phyloP scores from a whole-genome alignment of 1,140 invertebrate species.

The Meteorus sp. region DNA sequence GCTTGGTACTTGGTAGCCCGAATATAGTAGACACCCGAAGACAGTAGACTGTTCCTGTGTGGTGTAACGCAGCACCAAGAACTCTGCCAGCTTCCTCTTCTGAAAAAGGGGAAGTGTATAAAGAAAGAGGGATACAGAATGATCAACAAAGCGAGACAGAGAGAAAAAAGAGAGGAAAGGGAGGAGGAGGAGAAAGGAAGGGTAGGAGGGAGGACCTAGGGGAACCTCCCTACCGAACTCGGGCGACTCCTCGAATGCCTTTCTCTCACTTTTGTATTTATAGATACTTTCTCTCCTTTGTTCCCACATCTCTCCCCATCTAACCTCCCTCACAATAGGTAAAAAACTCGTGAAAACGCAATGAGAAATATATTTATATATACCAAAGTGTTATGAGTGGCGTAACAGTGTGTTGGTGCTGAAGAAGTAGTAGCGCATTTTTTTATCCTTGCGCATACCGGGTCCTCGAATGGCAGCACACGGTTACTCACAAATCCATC shows the following conservation, averaged over 20 bases:
- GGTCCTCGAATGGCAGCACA: conserved; percentile 53
- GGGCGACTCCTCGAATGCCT: conserved; percentile 27
- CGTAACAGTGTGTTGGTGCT: conserved; percentile 10
- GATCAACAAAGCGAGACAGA: conserved; percentile 2
- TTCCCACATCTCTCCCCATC: background rate
- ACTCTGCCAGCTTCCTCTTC: conserved; percentile 15
- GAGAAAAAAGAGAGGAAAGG: background rate
- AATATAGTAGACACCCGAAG: conserved; percentile 50
- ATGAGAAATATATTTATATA: background rate
- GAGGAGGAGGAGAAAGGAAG: conserved; percentile 5
- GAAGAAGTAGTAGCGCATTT: conserved; percentile 49
- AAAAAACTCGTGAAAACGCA: conserved; percentile 1
- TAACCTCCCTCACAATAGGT: background rate
- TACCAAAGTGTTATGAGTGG: too few relatives aligned
- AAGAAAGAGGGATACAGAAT: background rate
- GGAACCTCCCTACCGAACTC: conserved; percentile 59
- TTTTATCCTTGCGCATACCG: conserved; percentile 15
- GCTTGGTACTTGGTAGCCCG: conserved; percentile 45
- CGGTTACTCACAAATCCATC: conserved; percentile 58
- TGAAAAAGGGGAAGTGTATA: too few relatives aligned
- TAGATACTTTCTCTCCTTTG: background rate
- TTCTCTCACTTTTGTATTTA: conserved; percentile 8
- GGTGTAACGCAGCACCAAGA: conserved; percentile 36
- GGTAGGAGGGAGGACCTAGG: conserved; percentile 25
- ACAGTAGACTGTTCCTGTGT: conserved; percentile 40